phyloP scores from a whole-genome alignment of 2,888 invertebrate species.

The Macrosoma leucophasiata region DNA sequence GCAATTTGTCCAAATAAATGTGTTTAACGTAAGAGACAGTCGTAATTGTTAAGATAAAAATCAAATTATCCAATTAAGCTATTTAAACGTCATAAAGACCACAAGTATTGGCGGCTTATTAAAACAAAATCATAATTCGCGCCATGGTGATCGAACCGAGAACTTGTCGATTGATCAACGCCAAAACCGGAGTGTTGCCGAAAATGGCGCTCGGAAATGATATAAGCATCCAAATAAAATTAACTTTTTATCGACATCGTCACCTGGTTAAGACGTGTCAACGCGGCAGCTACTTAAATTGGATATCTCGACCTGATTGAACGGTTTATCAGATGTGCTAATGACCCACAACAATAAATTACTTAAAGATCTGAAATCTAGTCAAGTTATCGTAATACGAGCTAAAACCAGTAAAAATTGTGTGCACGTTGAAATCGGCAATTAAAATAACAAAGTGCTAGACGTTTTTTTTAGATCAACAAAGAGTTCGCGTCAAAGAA shows the following conservation, averaged over 20 bases:
- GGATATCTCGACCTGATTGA: conserved; percentile 34
- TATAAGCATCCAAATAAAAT: conserved; percentile 34
- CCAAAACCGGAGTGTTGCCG: conserved; percentile 33
- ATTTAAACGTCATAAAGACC: conserved; percentile 44
- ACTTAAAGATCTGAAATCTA: too few relatives aligned
- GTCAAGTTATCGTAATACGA: too few relatives aligned
- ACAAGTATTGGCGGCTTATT: conserved; percentile 45
- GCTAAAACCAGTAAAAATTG: too few relatives aligned
- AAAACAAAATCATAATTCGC: conserved; percentile 40
- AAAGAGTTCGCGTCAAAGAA: conserved; percentile 34
- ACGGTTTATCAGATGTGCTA: conserved; percentile 39
- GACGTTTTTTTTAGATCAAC: conserved; percentile 8
- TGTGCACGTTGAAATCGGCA: conserved; percentile 16
- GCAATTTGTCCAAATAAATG: neutral
- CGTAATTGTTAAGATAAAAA: conserved; percentile 48
- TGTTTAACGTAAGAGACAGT: too few relatives aligned
- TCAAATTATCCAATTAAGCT: conserved; percentile 54
- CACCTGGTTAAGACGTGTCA: conserved; percentile 42
- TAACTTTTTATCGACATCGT: conserved; percentile 39
- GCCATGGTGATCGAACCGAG: neutral
- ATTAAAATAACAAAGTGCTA: conserved; percentile 20
- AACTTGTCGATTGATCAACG: conserved; percentile 1
- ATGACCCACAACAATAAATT: conserved; percentile 39
- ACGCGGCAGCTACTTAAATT: conserved; percentile 46
- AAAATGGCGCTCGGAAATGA: conserved; percentile 34